Percentiles rank a stretch among this genome's conserved stretches.
Evolutionary conservation across 2,888 invertebrate genomes (phyloP).

Genomic region (Andrena flavipes): DNA sequence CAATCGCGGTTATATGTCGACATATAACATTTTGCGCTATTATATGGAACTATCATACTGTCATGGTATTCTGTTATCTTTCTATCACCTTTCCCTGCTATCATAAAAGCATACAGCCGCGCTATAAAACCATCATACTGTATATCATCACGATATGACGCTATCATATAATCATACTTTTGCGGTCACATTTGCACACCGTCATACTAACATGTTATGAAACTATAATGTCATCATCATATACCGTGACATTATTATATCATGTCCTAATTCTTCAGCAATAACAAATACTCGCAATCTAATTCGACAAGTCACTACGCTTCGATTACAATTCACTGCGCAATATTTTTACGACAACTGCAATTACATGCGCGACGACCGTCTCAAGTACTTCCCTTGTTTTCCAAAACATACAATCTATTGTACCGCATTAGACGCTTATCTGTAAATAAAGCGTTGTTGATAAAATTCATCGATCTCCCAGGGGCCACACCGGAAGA

Average conservation of each 20-base stretch:
- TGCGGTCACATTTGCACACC: too few relatives aligned
- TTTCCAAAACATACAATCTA: background rate
- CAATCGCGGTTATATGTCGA: too few relatives aligned
- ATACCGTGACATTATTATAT: background rate
- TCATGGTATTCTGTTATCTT: too few relatives aligned
- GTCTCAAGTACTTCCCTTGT: background rate
- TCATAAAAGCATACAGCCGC: too few relatives aligned
- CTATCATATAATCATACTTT: too few relatives aligned
- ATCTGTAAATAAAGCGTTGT: background rate
- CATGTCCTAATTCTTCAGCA: background rate
- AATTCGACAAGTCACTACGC: background rate
- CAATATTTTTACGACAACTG: background rate
- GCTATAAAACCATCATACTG: too few relatives aligned
- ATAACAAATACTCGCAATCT: background rate
- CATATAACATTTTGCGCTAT: too few relatives aligned
- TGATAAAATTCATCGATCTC: slow-evolving; percentile 8
- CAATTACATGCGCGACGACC: background rate
- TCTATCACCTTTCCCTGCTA: too few relatives aligned
- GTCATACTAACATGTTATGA: background rate
- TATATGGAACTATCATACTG: too few relatives aligned
- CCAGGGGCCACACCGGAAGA: background rate
- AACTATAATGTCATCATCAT: background rate
- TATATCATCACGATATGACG: too few relatives aligned
- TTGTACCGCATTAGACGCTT: background rate
- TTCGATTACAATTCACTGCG: background rate